Base-by-base conservation (phyloP, 2,113 vertebrate genomes). In the Corynorhinus townsendii region DNA sequence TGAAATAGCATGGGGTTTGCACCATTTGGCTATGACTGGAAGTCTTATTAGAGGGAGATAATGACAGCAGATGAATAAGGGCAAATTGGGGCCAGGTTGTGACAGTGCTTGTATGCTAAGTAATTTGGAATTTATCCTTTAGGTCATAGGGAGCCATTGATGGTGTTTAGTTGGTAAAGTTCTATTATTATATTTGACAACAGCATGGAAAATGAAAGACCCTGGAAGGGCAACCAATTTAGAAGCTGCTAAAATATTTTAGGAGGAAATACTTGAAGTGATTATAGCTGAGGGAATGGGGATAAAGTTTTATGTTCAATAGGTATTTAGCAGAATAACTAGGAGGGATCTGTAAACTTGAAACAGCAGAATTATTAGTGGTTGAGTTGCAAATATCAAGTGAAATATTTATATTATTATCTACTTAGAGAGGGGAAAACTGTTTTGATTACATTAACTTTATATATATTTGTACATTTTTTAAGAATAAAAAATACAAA, bases 151-250 rank as follows among this genome's bases (percentile, higher is more conserved):
- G 30, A 97, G 30, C 30, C 75, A 91, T 26, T 84, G 90, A 84
- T 77, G 59, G 81, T 64, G 17, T 88, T 93, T 89, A 88, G 76
- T 68, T 94, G 82, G 82, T 20, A 81, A 40, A 89, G 20, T 90
- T 38, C n/a, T 94, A 17, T 95, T 94, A 97, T 94, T 95, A 93
- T 35, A 95, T 93, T 95, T 97, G 93, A 96, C 85, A 96, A 69
- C 52, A 95, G 43, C 77, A 79, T 93, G 88, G 72, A 95, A 93
- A 97, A 93, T 95, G 81, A 94, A 96, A 91, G 84, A 83, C 86
- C 83, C 69, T 86, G 49, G 38, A 94, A 95, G 75, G 68, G 64
- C 80, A 97, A 91, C 49, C 89, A 96, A 94, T 97, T 96, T 97
- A 83, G 45, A 96, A 24, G 76, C 38, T 83, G 73, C 86, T 95